Evolutionary conservation across 2,888 invertebrate species (phyloP).

Genomic region (Morinoia aosen): DNA sequence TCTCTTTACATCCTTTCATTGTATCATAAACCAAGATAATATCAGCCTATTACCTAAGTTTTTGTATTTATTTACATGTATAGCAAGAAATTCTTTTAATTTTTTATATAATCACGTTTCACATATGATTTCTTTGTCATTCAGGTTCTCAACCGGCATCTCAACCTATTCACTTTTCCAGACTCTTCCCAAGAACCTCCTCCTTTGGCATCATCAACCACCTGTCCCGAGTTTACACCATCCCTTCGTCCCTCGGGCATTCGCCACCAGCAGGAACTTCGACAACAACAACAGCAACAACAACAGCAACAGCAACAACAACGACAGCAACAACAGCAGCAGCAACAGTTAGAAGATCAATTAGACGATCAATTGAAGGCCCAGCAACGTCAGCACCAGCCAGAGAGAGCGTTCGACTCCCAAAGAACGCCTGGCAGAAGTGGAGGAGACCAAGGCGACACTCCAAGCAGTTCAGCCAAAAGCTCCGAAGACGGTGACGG

Average conservation of each 20-base stretch:
- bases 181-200: neutral
- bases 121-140: neutral
- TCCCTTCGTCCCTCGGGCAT: conserved; percentile 52
- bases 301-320: neutral
- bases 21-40: too few species aligned
- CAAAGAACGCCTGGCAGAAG: neutral
- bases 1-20: too few species aligned
- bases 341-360: neutral
- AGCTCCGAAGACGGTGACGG: neutral
- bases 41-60: too few species aligned
- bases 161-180: neutral
- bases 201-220: conserved; percentile 43
- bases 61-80: too few species aligned
- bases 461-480: neutral
- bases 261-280: conserved; percentile 9
- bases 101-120: too few species aligned
- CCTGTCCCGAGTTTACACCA: conserved; percentile 41
- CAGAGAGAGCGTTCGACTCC: neutral
- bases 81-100: too few species aligned
- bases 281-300: neutral
- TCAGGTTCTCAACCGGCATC: neutral
- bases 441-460: neutral
- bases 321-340: neutral
- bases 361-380: neutral
- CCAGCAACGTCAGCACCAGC: neutral